These are phyloP conservation scores for Axea sp. DNA, from an alignment of 2,888 invertebrate genomes.

Conservation along the genomic window DNA sequence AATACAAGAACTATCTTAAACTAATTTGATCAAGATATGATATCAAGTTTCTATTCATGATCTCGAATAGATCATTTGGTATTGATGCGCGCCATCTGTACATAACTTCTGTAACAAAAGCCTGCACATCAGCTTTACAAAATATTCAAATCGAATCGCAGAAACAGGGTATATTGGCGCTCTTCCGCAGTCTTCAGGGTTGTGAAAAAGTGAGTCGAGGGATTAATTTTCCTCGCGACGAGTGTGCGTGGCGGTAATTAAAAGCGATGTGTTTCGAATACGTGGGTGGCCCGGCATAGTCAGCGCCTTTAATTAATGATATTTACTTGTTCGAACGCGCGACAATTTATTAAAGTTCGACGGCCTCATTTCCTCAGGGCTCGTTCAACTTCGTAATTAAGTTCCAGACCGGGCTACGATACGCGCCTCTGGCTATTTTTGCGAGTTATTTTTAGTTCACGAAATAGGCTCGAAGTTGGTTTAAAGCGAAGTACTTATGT, in stretches of 20 bases:
- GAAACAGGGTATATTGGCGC: conserved; percentile 1
- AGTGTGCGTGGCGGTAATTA: conserved; percentile 12
- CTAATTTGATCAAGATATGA: no score
- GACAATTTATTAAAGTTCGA: conserved; percentile 34
- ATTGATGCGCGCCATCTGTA: no score
- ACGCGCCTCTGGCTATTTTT: no score
- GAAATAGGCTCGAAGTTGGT: no score
- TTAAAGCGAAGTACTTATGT: no score
- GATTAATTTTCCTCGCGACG: conserved; percentile 17
- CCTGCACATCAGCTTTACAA: neutral
- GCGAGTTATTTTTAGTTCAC: no score
- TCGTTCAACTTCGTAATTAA: conserved; percentile 31
- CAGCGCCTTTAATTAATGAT: conserved; percentile 38
- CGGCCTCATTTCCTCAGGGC: conserved; percentile 15
- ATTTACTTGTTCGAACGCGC: conserved; percentile 30
- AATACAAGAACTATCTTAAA: no score
- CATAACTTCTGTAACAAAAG: no score
- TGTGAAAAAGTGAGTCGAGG: conserved; percentile 2
- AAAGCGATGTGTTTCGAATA: conserved; percentile 21
- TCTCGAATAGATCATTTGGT: no score
- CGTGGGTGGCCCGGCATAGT: conserved; percentile 2
- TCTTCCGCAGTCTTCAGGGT: neutral
- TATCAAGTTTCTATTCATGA: no score
- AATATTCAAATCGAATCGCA: conserved; percentile 1
- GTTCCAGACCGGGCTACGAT: no score